phyloP scores from a whole-genome alignment of 2,797 vertebrate species.

The Hypotaenidia okinawae region DNA sequence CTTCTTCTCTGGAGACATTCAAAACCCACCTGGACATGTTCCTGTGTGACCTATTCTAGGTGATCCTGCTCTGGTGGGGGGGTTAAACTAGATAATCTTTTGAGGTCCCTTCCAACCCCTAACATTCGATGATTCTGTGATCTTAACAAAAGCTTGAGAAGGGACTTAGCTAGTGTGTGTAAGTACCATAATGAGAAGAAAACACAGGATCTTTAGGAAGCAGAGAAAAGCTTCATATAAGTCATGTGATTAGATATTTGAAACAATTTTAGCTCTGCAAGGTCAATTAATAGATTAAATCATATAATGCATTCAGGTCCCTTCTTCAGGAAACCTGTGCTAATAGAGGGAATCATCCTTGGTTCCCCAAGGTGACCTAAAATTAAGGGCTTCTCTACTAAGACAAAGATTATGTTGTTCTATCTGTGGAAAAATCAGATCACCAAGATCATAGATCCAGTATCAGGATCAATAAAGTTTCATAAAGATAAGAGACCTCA shows the following conservation, averaged over 20 bases:
- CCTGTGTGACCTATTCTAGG: too few species aligned
- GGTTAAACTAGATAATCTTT: too few species aligned
- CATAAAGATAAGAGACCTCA: neutral
- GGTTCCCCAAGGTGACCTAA: neutral
- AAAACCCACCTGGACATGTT: too few species aligned
- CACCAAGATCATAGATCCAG: neutral
- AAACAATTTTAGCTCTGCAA: neutral
- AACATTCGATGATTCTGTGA: too few species aligned
- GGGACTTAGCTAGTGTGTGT: neutral
- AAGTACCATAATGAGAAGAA: neutral
- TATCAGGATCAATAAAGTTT: neutral
- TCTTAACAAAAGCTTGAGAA: neutral
- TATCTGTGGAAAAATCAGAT: neutral
- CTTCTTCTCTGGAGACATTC: too few species aligned
- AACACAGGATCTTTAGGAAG: neutral
- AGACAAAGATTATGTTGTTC: neutral
- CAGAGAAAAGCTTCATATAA: neutral
- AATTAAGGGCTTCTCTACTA: neutral
- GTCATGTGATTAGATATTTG: neutral
- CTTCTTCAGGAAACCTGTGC: neutral
- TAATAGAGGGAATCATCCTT: neutral
- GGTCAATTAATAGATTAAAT: neutral
- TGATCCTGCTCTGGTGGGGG: too few species aligned
- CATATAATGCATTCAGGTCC: neutral
- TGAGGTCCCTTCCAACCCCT: too few species aligned